phyloP scores from a whole-genome alignment of 2,888 invertebrate species.

The Blera fallax region DNA sequence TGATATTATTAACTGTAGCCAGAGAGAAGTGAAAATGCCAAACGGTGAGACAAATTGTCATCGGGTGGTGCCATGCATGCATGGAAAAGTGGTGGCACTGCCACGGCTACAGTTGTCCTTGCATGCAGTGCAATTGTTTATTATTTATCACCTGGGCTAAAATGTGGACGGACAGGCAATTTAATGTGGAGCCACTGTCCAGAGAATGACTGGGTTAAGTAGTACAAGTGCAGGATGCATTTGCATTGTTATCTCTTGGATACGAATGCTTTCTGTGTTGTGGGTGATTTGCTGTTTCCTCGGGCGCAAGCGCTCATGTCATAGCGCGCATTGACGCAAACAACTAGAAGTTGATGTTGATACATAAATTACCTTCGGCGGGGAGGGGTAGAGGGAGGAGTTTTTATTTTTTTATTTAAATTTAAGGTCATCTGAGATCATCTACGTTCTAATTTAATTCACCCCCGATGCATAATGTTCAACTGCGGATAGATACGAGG shows the following conservation, averaged over 20 bases:
- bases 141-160: conserved; percentile 58
- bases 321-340: conserved; percentile 16
- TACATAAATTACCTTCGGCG: conserved; percentile 59
- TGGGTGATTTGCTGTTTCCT: conserved; percentile 54
- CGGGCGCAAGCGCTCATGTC: conserved; percentile 34
- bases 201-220: background rate
- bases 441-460: conserved; percentile 66
- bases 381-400: background rate
- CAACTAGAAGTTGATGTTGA: conserved; percentile 16
- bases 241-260: conserved; percentile 62
- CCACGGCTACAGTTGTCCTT: conserved; percentile 48
- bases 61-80: conserved; percentile 42
- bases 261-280: background rate
- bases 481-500: conserved; percentile 17
- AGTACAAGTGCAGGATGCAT: conserved; percentile 63
- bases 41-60: conserved; percentile 65
- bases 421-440: conserved; percentile 71
- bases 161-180: conserved; percentile 30
- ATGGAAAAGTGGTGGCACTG: background rate
- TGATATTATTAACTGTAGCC: conserved; percentile 49
- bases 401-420: conserved; percentile 33
- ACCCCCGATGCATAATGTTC: conserved; percentile 46
- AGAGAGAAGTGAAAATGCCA: conserved; percentile 18
- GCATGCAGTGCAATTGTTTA: conserved; percentile 53
- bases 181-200: conserved; percentile 10